Conservation (phyloP, 2,888 invertebrate genomes). For the Nemotelus nigrinus region DNA sequence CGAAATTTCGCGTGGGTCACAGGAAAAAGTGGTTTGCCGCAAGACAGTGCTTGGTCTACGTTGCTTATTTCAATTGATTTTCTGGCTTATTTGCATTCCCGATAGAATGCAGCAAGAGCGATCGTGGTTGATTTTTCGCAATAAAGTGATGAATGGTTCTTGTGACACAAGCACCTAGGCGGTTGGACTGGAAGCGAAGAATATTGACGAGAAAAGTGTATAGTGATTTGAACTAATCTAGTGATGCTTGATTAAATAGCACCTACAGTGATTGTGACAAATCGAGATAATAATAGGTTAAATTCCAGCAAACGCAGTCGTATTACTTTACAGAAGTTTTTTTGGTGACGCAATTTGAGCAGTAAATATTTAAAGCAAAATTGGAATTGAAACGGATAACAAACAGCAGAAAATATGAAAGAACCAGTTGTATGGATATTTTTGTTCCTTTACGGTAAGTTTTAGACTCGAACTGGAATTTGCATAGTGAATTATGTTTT, state of each 20-base stretch:
- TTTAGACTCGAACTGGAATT: no score
- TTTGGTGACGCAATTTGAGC: no score
- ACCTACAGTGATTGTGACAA: neutral
- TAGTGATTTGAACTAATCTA: slow-evolving; percentile 14
- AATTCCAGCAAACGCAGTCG: no score
- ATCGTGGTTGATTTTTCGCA: neutral
- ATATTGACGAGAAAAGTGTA: neutral
- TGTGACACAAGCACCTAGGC: neutral
- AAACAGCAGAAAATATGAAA: no score
- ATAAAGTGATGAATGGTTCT: slow-evolving; percentile 1
- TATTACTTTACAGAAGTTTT: no score
- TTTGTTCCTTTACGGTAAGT: no score
- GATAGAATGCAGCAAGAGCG: slow-evolving; percentile 11
- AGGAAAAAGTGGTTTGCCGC: no score
- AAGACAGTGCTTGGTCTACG: neutral
- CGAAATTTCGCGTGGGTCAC: no score
- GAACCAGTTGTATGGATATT: no score
- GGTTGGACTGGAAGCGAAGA: neutral
- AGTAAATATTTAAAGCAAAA: no score
- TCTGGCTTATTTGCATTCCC: slow-evolving; percentile 3
- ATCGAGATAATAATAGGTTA: neutral
- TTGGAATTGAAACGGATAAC: no score
- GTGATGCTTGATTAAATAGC: neutral
- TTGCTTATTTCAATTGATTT: neutral
- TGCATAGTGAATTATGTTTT: no score